Evolutionary conservation across 2,113 vertebrate species (phyloP).

Genomic region (Dermatemys mawii): DNA sequence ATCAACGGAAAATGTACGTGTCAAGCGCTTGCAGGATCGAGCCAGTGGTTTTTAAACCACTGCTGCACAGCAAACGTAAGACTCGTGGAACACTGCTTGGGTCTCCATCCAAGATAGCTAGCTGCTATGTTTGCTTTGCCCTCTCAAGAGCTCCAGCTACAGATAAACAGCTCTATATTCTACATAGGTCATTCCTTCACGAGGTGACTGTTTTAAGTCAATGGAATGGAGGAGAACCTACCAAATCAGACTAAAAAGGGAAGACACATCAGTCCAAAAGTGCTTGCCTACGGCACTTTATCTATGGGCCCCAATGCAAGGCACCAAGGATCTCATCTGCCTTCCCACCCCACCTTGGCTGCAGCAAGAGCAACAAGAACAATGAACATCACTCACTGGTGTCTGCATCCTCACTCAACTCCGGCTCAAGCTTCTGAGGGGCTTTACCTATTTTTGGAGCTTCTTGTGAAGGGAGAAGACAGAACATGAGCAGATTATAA

Average conservation of each 20-base stretch:
- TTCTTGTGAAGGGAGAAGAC: neutral
- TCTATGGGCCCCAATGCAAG: neutral
- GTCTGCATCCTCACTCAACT: rapidly evolving
- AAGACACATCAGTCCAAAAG: neutral
- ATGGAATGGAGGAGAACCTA: neutral
- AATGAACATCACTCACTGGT: neutral
- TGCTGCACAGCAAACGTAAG: neutral
- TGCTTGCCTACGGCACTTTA: neutral
- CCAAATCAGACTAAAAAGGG: neutral
- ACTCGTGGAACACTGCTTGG: neutral
- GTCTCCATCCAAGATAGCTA: neutral
- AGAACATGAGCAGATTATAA: neutral
- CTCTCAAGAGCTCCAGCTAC: neutral
- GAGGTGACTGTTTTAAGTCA: neutral
- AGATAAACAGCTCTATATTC: neutral
- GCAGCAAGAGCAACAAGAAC: neutral
- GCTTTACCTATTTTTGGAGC: neutral
- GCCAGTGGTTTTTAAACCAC: neutral
- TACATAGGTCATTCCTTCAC: neutral
- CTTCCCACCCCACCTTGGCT: neutral
- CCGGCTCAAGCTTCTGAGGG: rapidly evolving
- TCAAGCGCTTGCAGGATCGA: neutral
- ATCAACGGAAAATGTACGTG: neutral
- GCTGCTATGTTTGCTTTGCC: neutral
- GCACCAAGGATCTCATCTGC: neutral